phyloP scores from a whole-genome alignment of 1,140 invertebrate species.

The Laupala kohalensis region DNA sequence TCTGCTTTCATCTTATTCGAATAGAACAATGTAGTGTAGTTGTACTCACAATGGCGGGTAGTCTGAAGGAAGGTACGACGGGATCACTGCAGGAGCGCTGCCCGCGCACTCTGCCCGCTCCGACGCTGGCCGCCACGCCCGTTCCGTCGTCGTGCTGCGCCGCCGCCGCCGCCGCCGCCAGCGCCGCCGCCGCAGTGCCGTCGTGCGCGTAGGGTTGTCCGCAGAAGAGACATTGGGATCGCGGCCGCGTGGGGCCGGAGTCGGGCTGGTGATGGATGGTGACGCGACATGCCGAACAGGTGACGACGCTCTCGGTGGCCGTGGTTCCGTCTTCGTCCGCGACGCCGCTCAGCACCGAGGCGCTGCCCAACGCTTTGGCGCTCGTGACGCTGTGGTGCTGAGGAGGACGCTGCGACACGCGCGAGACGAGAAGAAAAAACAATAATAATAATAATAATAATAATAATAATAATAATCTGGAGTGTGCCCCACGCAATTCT shows the following conservation, averaged over 20 bases:
- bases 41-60: slow-evolving; percentile 24
- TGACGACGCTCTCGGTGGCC: slow-evolving; percentile 17
- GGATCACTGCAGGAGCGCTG: slow-evolving; percentile 22
- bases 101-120: slow-evolving; percentile 19
- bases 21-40: no score
- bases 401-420: background rate
- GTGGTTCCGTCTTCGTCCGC: slow-evolving; percentile 11
- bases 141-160: background rate
- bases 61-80: slow-evolving; percentile 19
- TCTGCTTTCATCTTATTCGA: no score
- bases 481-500: no score
- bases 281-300: slow-evolving; percentile 20
- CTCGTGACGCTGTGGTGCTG: background rate
- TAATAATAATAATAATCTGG: no score
- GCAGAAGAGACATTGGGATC: slow-evolving; percentile 19
- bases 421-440: no score
- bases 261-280: slow-evolving; percentile 16
- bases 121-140: slow-evolving; percentile 18
- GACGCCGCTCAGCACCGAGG: slow-evolving; percentile 6
- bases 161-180: background rate
- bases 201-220: slow-evolving; percentile 16
- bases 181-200: background rate
- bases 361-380: background rate
- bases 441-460: no score
- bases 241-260: slow-evolving; percentile 1